Base-by-base conservation (phyloP, 2,113 vertebrate species). In the Otus sunia region DNA sequence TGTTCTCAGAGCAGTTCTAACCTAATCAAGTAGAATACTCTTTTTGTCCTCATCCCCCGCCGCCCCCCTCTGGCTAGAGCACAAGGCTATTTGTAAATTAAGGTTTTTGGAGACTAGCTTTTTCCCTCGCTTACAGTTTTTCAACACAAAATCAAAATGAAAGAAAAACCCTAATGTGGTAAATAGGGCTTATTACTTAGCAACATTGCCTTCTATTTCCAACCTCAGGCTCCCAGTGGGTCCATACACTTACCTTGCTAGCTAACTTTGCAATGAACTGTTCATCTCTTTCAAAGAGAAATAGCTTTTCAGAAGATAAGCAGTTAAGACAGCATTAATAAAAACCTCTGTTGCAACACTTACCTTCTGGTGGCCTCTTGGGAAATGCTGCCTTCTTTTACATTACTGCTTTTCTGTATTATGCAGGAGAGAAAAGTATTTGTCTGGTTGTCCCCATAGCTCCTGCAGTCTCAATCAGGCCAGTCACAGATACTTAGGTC, bases 321-420 rank as follows among this genome's bases (percentile, higher is more conserved):
- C 83, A 81, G 27, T 91, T 94, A 86, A 94, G 89, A 53, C 91
- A 95, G 91, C 83, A 89, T 91, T 94, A 95, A 92, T 94, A 79
- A 92, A 93, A 91, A 22, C 66, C 53, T 90, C 8, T 10, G 34
- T 41, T 87, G 59, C 76, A 88, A 18, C 77, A 26, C 45, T 81
- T 81, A 64, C 88, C 76, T 86, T 77, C 30, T 75, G 36, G 19
- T 78, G 78, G 41, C 69, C 82, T 1, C 79, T 56, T 92, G 93
- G 94, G 96, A 94, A 88, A 75, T 62, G n/a, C 62, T 81, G 92
- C 62, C n/a, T 68, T 14, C 86, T 83, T 92, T 96, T 79, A 45
- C 82, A 41, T 89, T 87, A 27, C 55, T 75, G 63, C 32, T 66
- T 72, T 56, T 67, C 84, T 63, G 27, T 71, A 30, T 93, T 87